Percentiles rank a stretch among this genome's conserved stretches.
Conservation (phyloP, 2,888 invertebrate species). For the Blastobasis lacticolella region DNA sequence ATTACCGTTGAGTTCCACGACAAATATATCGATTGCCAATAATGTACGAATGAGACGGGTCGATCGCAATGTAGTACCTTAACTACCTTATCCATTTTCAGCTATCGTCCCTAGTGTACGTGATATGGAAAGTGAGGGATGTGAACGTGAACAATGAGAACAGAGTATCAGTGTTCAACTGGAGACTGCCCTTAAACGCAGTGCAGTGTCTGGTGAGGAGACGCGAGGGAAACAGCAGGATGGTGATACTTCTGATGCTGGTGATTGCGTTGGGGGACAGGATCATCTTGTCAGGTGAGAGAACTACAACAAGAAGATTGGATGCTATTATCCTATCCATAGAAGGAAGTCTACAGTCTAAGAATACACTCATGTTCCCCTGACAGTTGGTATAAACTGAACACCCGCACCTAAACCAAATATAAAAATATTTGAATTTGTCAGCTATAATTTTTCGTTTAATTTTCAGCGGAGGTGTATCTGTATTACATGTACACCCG, state of each 20-base stretch:
- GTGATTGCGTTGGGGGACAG: slow-evolving; percentile 69
- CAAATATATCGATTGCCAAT: too few relatives aligned
- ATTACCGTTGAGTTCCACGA: too few relatives aligned
- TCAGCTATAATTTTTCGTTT: neutral
- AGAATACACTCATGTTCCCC: too few relatives aligned
- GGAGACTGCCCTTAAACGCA: slow-evolving; percentile 57
- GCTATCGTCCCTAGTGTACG: slow-evolving; percentile 75
- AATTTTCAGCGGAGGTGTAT: slow-evolving; percentile 56
- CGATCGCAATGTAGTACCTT: neutral
- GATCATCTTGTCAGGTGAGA: slow-evolving; percentile 51
- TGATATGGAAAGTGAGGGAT: slow-evolving; percentile 77
- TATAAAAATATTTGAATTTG: too few relatives aligned
- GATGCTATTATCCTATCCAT: too few relatives aligned
- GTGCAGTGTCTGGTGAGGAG: slow-evolving; percentile 75
- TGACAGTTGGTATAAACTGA: too few relatives aligned
- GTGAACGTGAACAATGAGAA: slow-evolving; percentile 77
- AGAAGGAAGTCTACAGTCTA: too few relatives aligned
- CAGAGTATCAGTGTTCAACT: slow-evolving; percentile 65
- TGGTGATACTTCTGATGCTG: slow-evolving; percentile 78
- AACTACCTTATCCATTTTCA: slow-evolving; percentile 25
- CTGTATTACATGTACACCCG: slow-evolving; percentile 64
- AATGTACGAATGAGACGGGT: too few relatives aligned
- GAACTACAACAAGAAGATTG: neutral
- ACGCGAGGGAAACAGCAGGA: slow-evolving; percentile 76
- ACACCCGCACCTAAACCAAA: too few relatives aligned